Base-by-base conservation (phyloP, 2,113 vertebrate genomes). In the Furnarius figulus region DNA sequence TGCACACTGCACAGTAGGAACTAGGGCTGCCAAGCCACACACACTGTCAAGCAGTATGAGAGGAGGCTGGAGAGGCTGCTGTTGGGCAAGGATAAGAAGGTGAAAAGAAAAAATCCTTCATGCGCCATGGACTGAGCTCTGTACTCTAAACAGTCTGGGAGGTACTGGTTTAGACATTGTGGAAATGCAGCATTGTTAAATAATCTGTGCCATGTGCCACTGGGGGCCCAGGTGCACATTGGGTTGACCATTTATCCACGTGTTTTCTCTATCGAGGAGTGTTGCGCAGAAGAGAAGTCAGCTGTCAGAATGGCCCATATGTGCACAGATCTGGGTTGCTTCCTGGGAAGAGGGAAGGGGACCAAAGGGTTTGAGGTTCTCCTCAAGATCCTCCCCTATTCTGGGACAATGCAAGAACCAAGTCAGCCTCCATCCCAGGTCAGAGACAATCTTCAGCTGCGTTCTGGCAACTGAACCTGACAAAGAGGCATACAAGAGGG, bases 1-100 rank as follows among this genome's bases (percentile, higher is more conserved):
- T 4, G 50, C 82, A 87, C 88, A 82, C 85, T 55, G 87, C 46
- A 92, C 75, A 70, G 79, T 28, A 70, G 72, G n/a, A 74, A 85
- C 33, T 0, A 8, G 49, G 59, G 76, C 63, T 95, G 93, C 89
- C 93, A 94, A 90, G 83, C 74, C 79, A 61, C 88, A 79, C 50
- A 47, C 55, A 6, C 9, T 10, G 3, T 28, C 75, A 87, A 31
- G 53, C 63, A 49, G 58, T 37, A 12, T 15, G 33, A 56, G 27
- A 88, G 42, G 42, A 78, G 71, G 35, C 35, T 75, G 28, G 20
- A 55, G 72, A 65, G 53, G 30, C 22, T 73, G 49, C 67, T 80
- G 2, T 1, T 22, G 44, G n/a, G 59, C 71, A 56, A 73, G 67
- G 35, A 49, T 10, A 71, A 70, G 63, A 23, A 39, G 40, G n/a